These are phyloP conservation scores for Anoncus sp. DNA, from an alignment of 2,888 invertebrate species.

Conservation along the genomic window DNA sequence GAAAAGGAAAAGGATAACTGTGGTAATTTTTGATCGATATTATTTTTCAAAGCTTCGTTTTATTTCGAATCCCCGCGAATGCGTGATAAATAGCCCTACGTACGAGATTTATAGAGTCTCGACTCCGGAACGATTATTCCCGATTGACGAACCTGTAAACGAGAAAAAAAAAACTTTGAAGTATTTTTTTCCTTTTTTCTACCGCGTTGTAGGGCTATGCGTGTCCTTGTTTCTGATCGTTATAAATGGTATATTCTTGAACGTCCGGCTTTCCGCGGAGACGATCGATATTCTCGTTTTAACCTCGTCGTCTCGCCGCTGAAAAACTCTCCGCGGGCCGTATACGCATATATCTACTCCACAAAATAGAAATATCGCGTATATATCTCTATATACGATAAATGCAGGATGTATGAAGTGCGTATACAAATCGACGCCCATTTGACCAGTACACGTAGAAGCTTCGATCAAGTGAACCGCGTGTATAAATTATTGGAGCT, in stretches of 20 bases:
- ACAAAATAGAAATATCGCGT: constrained; percentile 21
- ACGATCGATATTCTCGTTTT: constrained; percentile 64
- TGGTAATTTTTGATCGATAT: too few relatives aligned
- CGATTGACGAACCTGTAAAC: constrained; percentile 35
- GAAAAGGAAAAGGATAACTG: too few relatives aligned
- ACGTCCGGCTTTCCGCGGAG: constrained; percentile 55
- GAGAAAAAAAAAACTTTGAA: too few relatives aligned
- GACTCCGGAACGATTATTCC: constrained; percentile 28
- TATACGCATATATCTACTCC: constrained; percentile 11
- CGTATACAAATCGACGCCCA: constrained; percentile 40
- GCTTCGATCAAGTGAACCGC: constrained; percentile 16
- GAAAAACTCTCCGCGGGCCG: constrained; percentile 57
- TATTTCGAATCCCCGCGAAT: too few relatives aligned
- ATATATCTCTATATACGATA: constrained; percentile 3
- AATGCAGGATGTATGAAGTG: constrained; percentile 14
- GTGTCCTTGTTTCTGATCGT: constrained; percentile 43
- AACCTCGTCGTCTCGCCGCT: constrained; percentile 57
- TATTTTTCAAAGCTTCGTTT: too few relatives aligned
- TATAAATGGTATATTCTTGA: constrained; percentile 53
- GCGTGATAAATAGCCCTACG: too few relatives aligned
- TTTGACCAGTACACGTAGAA: constrained; percentile 30
- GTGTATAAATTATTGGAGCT: constrained; percentile 65
- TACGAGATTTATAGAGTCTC: too few relatives aligned
- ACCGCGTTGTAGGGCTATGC: neutral
- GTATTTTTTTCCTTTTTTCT: constrained; percentile 12